Base-by-base conservation (phyloP, 1,140 invertebrate genomes). In the Pseudomyrmex cubaensis region DNA sequence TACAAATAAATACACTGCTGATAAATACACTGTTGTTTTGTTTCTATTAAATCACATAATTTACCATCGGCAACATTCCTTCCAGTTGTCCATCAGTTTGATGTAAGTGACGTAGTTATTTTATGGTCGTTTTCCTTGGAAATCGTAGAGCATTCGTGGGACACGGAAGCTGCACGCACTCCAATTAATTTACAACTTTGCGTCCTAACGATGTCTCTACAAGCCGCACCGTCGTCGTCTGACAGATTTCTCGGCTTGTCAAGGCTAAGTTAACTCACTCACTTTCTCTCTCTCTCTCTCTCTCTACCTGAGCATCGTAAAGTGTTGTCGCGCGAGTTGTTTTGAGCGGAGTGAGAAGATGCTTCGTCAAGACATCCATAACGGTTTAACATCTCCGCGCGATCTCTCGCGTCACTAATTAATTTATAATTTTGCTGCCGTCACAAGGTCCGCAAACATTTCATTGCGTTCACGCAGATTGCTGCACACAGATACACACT, bases 101-200 rank as follows among this genome's bases (percentile, higher is more conserved):
- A n/a, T 46, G 22, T 9, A 10, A 44, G 12, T 48, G 62, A 78
- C 54, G 20, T 50, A 52, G 64, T 22, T 54, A 70, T 59, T 80
- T 72, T 72, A 59, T 48, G 66, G 35, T 80, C 76, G 20, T 46
- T 35, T 48, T 72, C 66, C 54, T 48, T 54, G 54, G 44, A 63
- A 70, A 70, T 80, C 20, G 20, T 20, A 20, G 20, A 20, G 0
- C 20, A 20, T 20, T 20, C 20, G n/a, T 25, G 54, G 54, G 20
- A 72, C 54, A 44, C 54, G 22, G 64, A 69, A 59, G 54, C 44
- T 48, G 66, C 66, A 50, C 76, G 54, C 76, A 72, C 66, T 80
- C 66, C 76, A 80, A 80, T 80, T 80, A 80, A 80, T 80, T 80
- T 72, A 72, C 56, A 80, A 80, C 76, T 80, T 80, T 72, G 44